A percentile compares a stretch with the other conserved stretches of the same genome.
Conservation (phyloP, 2,888 invertebrate genomes). For the Galerucella calmariensis region DNA sequence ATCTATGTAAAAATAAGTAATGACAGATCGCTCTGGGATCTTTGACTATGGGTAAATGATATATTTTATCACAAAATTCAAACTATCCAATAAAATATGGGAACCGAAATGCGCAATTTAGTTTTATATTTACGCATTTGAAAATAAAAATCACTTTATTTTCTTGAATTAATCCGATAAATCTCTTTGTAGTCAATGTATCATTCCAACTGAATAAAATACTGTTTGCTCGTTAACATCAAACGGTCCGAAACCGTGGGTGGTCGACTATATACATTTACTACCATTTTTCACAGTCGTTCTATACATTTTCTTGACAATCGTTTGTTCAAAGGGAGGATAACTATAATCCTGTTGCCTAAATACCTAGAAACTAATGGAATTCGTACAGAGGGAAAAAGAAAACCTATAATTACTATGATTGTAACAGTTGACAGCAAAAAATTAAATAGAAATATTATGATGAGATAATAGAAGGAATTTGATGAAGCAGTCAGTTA, state of each 20-base stretch:
- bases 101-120: not conserved
- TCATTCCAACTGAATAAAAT: constrained; percentile 31
- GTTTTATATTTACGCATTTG: not conserved
- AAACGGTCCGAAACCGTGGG: constrained; percentile 36
- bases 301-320: constrained; percentile 23
- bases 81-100: no score
- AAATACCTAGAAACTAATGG: not conserved
- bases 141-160: constrained; percentile 10
- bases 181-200: constrained; percentile 27
- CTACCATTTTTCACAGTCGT: constrained; percentile 28
- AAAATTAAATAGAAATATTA: no score
- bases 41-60: no score
- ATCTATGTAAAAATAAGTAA: no score
- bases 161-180: constrained; percentile 19
- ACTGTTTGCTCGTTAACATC: constrained; percentile 37
- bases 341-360: constrained; percentile 1
- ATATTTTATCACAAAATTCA: no score
- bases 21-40: no score
- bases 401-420: not conserved
- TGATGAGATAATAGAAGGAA: no score
- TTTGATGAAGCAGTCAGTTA: no score
- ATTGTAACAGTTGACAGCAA: no score
- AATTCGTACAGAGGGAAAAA: not conserved
- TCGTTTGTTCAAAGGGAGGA: not conserved
- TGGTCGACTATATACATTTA: constrained; percentile 30